phyloP scores from a whole-genome alignment of 2,113 vertebrate species.

The Xenus cinereus region DNA sequence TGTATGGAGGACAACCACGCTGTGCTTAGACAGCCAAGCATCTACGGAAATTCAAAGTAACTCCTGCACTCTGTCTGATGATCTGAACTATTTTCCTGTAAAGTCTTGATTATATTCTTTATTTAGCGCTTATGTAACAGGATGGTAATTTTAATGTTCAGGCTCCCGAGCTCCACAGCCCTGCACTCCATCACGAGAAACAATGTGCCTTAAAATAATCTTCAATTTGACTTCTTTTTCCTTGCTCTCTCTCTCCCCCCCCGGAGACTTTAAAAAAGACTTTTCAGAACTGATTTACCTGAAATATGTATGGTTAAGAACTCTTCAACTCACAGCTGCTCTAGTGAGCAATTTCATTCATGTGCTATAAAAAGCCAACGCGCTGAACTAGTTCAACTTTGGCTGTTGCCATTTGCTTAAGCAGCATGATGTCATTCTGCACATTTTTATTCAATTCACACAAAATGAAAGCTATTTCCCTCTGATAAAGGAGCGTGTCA shows the following conservation, averaged over 20 bases:
- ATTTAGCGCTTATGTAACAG: constrained; percentile 18
- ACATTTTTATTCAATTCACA: not conserved
- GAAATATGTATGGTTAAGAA: not conserved
- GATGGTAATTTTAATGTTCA: not conserved
- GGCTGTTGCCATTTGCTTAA: not conserved
- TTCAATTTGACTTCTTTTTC: not conserved
- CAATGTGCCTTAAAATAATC: constrained; percentile 32
- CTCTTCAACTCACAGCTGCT: not conserved
- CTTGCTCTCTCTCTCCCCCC: not conserved
- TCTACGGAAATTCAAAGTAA: not conserved
- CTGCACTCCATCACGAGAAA: not conserved
- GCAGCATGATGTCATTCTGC: not conserved
- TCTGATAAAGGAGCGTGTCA: not conserved
- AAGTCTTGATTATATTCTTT: not conserved
- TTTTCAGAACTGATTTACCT: constrained; percentile 27
- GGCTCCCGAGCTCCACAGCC: not conserved
- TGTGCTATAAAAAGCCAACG: not conserved
- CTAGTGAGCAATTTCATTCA: constrained; percentile 18
- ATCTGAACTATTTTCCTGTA: not conserved
- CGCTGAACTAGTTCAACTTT: not conserved
- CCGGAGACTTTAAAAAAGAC: not conserved
- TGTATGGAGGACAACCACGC: rapidly evolving
- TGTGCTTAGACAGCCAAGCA: not conserved
- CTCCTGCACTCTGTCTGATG: not conserved
- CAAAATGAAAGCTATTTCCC: not conserved